Evolutionary conservation across 2,888 invertebrate genomes (phyloP).

Genomic region (Colletes collaris): DNA sequence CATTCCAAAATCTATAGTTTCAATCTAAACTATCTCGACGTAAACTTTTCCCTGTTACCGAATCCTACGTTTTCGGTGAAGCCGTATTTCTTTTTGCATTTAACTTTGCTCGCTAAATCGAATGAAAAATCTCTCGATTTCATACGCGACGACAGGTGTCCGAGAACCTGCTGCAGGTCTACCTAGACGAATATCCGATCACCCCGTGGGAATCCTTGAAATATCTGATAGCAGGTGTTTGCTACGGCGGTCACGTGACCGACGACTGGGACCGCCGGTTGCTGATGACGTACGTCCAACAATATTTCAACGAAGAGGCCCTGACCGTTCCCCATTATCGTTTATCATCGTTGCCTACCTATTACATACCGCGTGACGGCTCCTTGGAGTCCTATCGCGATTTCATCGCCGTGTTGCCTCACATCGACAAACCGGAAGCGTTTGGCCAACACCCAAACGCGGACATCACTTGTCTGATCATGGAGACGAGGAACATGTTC

Average conservation of each 20-base stretch:
- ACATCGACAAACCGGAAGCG: slow-evolving; percentile 92
- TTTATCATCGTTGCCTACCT: slow-evolving; percentile 89
- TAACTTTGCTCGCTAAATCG: too few species aligned
- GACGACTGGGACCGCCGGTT: slow-evolving; percentile 90
- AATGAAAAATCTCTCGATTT: too few species aligned
- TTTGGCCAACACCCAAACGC: slow-evolving; percentile 96
- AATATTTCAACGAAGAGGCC: slow-evolving; percentile 90
- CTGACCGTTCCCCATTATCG: slow-evolving; percentile 88
- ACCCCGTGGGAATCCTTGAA: slow-evolving; percentile 96
- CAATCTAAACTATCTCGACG: not conserved
- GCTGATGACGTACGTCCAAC: slow-evolving; percentile 92
- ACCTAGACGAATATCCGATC: slow-evolving; percentile 91
- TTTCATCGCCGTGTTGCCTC: slow-evolving; percentile 91
- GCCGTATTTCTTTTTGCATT: too few species aligned
- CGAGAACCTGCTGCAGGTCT: slow-evolving; percentile 92
- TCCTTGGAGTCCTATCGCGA: slow-evolving; percentile 92
- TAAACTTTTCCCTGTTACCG: too few species aligned
- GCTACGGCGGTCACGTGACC: slow-evolving; percentile 94
- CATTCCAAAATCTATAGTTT: not conserved
- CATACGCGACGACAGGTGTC: slow-evolving; percentile 85
- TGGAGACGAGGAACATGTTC: slow-evolving; percentile 90
- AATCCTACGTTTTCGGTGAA: not conserved
- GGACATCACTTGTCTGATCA: slow-evolving; percentile 93
- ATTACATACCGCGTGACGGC: slow-evolving; percentile 93
- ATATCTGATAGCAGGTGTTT: slow-evolving; percentile 94